Conservation (phyloP, 64 coral and sea anemone genomes). For the Catalaphyllia jardinei region DNA sequence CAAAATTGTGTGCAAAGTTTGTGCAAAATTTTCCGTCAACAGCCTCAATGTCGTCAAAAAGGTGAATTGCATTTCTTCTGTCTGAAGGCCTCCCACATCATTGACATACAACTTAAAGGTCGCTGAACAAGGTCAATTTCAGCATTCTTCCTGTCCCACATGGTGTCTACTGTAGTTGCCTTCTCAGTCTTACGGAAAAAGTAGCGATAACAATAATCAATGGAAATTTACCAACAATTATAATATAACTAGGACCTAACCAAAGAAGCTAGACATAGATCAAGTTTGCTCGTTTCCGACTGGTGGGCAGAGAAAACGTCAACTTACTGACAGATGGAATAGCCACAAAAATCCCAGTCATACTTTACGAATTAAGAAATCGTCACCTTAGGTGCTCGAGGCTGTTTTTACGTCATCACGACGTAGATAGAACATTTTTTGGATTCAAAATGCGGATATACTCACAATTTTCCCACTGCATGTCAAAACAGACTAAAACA, state of each 20-base stretch:
- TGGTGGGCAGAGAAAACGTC: background rate
- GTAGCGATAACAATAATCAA: no score
- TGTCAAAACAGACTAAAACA: background rate
- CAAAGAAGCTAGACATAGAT: background rate
- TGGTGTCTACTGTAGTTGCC: no score
- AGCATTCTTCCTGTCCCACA: no score
- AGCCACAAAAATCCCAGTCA: conserved; percentile 9
- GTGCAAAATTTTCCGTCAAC: no score
- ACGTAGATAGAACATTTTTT: conserved; percentile 6
- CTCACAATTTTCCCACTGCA: background rate
- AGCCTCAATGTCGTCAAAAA: no score
- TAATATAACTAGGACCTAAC: background rate
- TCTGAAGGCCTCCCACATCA: no score
- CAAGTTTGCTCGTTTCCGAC: background rate
- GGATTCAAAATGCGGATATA: background rate
- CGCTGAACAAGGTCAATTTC: no score
- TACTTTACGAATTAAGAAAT: background rate
- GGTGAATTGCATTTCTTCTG: no score
- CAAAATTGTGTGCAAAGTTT: no score
- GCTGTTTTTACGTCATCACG: conserved; percentile 20
- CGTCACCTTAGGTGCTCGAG: background rate
- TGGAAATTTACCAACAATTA: no score
- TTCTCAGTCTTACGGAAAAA: no score
- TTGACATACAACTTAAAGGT: no score
- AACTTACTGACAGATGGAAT: background rate